Evolutionary conservation across 1,140 invertebrate genomes (phyloP), one percentile per base, ranked within the genome.

Genomic region (Bombus soroeensis): DNA sequence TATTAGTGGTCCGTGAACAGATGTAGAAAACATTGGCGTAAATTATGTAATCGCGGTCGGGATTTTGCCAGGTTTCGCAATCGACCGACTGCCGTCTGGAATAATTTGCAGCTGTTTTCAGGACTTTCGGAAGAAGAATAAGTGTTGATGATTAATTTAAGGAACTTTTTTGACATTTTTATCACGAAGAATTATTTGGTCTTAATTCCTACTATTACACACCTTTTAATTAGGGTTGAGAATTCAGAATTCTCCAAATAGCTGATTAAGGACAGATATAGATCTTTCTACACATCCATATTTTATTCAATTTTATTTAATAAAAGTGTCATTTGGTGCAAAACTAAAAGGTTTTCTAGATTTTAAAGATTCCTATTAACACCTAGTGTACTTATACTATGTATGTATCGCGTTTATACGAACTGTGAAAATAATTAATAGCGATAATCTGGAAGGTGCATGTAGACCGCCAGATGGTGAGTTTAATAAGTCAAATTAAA

Each of bases 401-500:
- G 73, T 80, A 62, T 37, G 76, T 64, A 59, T 75, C 34, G 57
- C 43, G 59, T 86, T 88, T 76, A 81, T 88, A 78, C 87, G 57
- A 89, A 87, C 76, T 83, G 39, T 32, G 76, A 77, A 83, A 89
- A 89, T 89, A 89, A 89, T 89, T 89, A 89, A 89, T 89, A 70
- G 87, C 81, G 84, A 89, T 89, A 89, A 89, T 89, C 72, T 75
- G 59, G 37, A 32, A 43, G 64, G 83, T 13, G 71, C 81, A 32
- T 89, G 87, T 89, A 89, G 80, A 78, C 68, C 84, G 81, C 87
- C 91, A 92, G 91, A 89, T 92, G 91, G 89, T 47, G 85, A 92
- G 81, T 92, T 92, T 92, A 92, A 92, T 92, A 92, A 92, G 89
- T 92, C 91, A 91, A 91, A 92, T 92, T 90, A 92, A 91, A 92